Evolutionary conservation across 2,888 invertebrate species (phyloP).

Genomic region (Aphidius colemani): DNA sequence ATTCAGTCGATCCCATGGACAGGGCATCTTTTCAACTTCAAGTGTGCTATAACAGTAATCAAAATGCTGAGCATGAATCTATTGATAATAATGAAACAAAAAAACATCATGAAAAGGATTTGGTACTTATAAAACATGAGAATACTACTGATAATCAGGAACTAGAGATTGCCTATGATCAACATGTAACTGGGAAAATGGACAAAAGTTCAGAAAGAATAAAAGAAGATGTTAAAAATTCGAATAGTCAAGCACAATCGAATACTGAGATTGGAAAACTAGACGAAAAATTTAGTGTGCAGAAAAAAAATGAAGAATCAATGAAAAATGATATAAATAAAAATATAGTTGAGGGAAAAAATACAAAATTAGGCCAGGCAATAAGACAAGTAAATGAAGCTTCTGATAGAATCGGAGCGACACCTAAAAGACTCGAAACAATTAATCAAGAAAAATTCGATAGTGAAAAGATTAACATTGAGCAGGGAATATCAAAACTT

Average conservation of each 20-base stretch:
- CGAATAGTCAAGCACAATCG: constrained; percentile 40
- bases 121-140: constrained; percentile 50
- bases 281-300: constrained; percentile 20
- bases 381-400: constrained; percentile 37
- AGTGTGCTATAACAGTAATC: constrained; percentile 64
- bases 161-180: constrained; percentile 39
- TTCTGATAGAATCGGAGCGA: constrained; percentile 42
- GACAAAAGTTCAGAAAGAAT: constrained; percentile 55
- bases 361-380: constrained; percentile 14
- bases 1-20: constrained; percentile 51
- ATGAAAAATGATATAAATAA: constrained; percentile 47
- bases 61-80: constrained; percentile 32
- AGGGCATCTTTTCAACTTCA: constrained; percentile 72
- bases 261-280: constrained; percentile 34
- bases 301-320: constrained; percentile 35
- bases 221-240: constrained; percentile 46
- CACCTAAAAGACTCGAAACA: constrained; percentile 32
- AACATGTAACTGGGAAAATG: constrained; percentile 35
- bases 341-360: constrained; percentile 45
- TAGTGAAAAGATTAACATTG: constrained; percentile 51
- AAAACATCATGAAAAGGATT: constrained; percentile 36
- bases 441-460: constrained; percentile 25
- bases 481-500: constrained; percentile 51
- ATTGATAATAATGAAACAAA: constrained; percentile 43
- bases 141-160: constrained; percentile 50